Conservation (phyloP, 2,113 vertebrate genomes). For the Pundamilia nyererei region DNA sequence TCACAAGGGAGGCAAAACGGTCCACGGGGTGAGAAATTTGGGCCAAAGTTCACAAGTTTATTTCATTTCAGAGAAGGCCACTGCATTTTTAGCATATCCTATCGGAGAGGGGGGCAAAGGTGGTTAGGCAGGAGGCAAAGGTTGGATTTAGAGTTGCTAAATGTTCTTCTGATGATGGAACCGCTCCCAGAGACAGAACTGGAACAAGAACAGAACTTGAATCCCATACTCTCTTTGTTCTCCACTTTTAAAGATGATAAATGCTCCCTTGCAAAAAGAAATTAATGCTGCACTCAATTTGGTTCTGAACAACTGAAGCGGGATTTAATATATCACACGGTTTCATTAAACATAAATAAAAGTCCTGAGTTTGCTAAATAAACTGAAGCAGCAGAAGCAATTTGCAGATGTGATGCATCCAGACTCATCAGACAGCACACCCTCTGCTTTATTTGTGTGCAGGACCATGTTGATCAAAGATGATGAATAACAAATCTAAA, state of each 20-base stretch:
- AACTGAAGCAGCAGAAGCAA: not conserved
- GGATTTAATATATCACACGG: not conserved
- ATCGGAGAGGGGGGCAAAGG: not conserved
- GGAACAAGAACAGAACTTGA: not conserved
- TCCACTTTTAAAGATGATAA: constrained; percentile 2
- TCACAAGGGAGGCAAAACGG: not conserved
- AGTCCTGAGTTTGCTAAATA: constrained; percentile 31
- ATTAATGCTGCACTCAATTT: not conserved
- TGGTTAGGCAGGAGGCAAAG: not conserved
- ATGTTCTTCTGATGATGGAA: not conserved
- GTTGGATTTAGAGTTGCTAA: not conserved
- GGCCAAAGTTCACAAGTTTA: constrained; percentile 33
- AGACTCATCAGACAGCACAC: not conserved
- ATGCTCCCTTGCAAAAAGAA: not conserved
- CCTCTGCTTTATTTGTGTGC: constrained; percentile 21
- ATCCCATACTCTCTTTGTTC: not conserved
- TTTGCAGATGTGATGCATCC: constrained; percentile 14
- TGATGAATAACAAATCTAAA: constrained; percentile 60
- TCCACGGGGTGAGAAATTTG: not conserved
- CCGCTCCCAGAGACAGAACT: not conserved
- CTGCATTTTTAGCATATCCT: constrained; percentile 26
- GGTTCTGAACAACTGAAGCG: not conserved
- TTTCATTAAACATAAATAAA: constrained; percentile 23
- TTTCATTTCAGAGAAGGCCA: constrained; percentile 14
- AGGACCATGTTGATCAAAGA: constrained; percentile 48